These are phyloP conservation scores for Brachypteracias leptosomus DNA, from an alignment of 2,113 vertebrate genomes.

Conservation along the genomic window DNA sequence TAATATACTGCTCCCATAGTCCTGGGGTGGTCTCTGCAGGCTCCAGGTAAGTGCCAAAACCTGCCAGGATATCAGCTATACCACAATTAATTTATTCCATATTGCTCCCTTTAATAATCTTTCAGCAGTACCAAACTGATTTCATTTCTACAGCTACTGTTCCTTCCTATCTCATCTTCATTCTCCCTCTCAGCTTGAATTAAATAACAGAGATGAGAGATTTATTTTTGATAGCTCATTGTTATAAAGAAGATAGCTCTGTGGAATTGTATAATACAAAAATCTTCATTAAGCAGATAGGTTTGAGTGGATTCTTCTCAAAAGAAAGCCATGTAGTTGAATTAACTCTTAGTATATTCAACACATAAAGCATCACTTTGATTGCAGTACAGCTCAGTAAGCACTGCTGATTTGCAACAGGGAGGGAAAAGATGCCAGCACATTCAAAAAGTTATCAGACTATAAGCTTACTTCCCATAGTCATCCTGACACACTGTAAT, in stretches of 20 bases:
- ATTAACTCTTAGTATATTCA: conserved; percentile 32
- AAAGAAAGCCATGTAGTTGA: neutral
- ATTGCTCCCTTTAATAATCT: conserved; percentile 25
- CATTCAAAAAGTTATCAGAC: neutral
- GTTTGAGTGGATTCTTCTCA: neutral
- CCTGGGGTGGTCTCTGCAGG: neutral
- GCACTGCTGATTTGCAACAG: neutral
- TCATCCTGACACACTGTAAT: neutral
- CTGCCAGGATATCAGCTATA: neutral
- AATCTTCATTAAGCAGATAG: conserved; percentile 15
- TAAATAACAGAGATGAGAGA: conserved; percentile 29
- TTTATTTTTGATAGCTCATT: conserved; percentile 43
- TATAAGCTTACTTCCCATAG: neutral
- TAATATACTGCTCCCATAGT: neutral
- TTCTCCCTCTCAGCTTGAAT: conserved; percentile 37
- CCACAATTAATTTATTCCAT: conserved; percentile 42
- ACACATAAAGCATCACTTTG: neutral
- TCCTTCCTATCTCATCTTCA: conserved; percentile 20
- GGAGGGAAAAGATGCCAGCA: neutral
- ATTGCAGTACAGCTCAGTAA: neutral
- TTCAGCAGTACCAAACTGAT: neutral
- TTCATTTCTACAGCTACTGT: neutral
- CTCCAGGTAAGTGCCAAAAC: conserved; percentile 26
- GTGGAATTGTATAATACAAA: neutral
- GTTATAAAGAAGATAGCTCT: neutral